Evolutionary conservation across 2,888 invertebrate genomes (phyloP).

Genomic region (Latheticus oryzae): DNA sequence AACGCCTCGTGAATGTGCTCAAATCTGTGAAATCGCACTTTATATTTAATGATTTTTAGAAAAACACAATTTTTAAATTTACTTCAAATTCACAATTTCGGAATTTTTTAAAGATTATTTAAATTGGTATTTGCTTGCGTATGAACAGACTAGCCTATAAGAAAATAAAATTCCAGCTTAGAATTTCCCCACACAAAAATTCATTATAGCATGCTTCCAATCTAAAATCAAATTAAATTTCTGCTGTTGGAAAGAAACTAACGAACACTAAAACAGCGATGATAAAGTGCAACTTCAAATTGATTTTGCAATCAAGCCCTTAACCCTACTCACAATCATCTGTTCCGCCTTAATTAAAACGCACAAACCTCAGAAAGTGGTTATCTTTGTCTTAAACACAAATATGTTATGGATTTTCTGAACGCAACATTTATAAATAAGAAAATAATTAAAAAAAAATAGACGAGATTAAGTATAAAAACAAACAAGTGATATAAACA

Average conservation of each 20-base stretch:
- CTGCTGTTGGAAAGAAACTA: conserved; percentile 16
- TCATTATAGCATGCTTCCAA: too few species aligned
- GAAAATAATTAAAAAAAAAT: conserved; percentile 18
- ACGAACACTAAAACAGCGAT: conserved; percentile 15
- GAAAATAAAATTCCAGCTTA: too few species aligned
- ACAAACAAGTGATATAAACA: conserved; percentile 49
- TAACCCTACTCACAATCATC: conserved; percentile 28
- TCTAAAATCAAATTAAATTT: conserved; percentile 1
- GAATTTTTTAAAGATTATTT: too few species aligned
- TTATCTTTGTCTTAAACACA: neutral
- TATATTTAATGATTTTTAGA: too few species aligned
- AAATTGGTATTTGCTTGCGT: too few species aligned
- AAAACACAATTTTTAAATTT: too few species aligned
- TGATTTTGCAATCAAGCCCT: conserved; percentile 57
- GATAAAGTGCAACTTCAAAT: conserved; percentile 51
- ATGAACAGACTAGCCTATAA: too few species aligned
- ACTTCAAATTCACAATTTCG: too few species aligned
- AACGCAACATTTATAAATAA: conserved; percentile 5
- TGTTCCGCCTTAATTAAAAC: conserved; percentile 41
- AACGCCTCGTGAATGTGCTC: too few species aligned
- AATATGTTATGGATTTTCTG: conserved; percentile 2
- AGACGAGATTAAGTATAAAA: conserved; percentile 42
- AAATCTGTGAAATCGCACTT: too few species aligned
- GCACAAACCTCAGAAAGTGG: conserved; percentile 27
- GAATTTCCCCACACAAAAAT: too few species aligned